Percentiles rank a stretch among this genome's conserved stretches.
Conservation (phyloP, 2,797 vertebrate genomes). For the Furcifer pardalis region DNA sequence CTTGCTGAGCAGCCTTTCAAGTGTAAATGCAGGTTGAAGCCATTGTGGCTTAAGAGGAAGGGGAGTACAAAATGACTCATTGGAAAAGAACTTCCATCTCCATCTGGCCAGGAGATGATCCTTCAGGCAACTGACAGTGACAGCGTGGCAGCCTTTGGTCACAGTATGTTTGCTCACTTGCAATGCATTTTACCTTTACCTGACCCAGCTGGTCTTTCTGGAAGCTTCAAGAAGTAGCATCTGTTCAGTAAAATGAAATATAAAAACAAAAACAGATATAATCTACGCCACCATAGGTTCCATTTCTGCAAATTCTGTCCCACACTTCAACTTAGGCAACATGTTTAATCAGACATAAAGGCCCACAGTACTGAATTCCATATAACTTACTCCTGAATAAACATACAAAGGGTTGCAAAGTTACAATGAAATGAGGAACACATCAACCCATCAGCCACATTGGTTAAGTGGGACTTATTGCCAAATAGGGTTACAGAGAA, state of each 20-base stretch:
- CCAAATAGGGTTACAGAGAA: neutral
- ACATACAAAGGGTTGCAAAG: neutral
- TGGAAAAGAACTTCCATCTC: constrained; percentile 33
- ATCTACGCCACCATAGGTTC: neutral
- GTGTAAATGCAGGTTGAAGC: constrained; percentile 41
- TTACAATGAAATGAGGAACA: neutral
- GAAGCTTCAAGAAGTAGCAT: constrained; percentile 30
- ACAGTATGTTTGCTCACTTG: constrained; percentile 18
- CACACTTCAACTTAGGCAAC: neutral
- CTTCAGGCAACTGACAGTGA: constrained; percentile 12
- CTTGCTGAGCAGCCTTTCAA: constrained; percentile 36
- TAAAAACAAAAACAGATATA: neutral
- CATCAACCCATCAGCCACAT: neutral
- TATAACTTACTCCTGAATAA: neutral
- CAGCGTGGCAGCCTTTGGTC: constrained; percentile 16
- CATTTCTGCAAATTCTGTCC: neutral
- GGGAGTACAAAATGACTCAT: constrained; percentile 15
- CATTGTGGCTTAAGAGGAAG: constrained; percentile 22
- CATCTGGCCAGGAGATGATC: constrained; percentile 29
- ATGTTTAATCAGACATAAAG: neutral
- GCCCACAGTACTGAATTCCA: neutral
- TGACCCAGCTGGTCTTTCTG: constrained; percentile 22
- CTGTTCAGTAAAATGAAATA: constrained; percentile 21
- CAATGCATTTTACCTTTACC: constrained; percentile 27
- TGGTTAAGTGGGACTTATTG: neutral